A percentile compares a stretch with the other conserved stretches of the same genome.
phyloP scores from a whole-genome alignment of 2,797 vertebrate genomes.

The Sebastes melanostomus region DNA sequence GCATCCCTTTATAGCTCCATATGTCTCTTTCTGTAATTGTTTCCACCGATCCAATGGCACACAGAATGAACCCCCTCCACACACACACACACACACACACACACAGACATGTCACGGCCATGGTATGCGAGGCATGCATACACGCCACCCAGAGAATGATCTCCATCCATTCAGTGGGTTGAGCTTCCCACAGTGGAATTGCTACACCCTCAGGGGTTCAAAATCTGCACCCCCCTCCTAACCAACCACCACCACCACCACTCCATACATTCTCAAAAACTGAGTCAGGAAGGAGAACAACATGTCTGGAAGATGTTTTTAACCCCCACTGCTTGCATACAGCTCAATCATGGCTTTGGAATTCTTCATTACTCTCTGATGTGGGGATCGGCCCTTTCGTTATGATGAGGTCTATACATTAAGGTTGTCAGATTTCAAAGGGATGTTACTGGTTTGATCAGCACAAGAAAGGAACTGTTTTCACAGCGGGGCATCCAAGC shows the following conservation, averaged over 20 bases:
- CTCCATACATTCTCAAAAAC: conserved; percentile 38
- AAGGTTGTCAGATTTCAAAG: conserved; percentile 59
- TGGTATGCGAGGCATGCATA: conserved; percentile 81
- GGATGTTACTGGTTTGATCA: conserved; percentile 32
- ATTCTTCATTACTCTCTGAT: conserved; percentile 43
- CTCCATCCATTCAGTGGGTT: conserved; percentile 67
- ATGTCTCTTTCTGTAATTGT: conserved; percentile 28
- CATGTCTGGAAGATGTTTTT: conserved; percentile 11
- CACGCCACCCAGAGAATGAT: conserved; percentile 71
- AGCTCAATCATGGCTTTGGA: conserved; percentile 24
- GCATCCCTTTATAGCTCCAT: conserved; percentile 21
- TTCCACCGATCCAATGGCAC: conserved; percentile 12
- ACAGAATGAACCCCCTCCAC: conserved; percentile 17
- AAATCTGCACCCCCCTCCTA: conserved; percentile 24
- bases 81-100: conserved; percentile 42
- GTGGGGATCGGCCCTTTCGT: conserved; percentile 16
- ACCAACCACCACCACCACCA: background rate
- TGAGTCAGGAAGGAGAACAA: conserved; percentile 49
- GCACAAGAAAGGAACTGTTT: conserved; percentile 29
- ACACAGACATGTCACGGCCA: conserved; percentile 63
- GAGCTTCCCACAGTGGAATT: conserved; percentile 61
- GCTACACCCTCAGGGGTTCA: conserved; percentile 57
- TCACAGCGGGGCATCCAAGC: conserved; percentile 14
- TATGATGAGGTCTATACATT: conserved; percentile 20
- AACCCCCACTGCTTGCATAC: background rate